Evolutionary conservation across 2,888 invertebrate species (phyloP).

Genomic region (Mallateleia sp.): DNA sequence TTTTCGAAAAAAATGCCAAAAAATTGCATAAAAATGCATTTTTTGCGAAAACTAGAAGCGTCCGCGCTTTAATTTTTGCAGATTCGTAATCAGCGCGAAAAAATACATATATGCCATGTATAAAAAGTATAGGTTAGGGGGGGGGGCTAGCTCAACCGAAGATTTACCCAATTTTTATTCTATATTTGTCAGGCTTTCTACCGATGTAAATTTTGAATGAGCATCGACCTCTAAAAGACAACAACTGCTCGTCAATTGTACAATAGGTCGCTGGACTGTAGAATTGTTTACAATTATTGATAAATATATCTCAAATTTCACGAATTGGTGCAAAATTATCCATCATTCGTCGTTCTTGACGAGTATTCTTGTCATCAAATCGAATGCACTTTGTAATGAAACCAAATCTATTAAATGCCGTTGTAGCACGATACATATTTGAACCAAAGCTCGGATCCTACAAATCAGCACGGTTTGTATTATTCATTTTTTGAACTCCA

Average conservation of each 20-base stretch:
- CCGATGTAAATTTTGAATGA: slow-evolving; percentile 15
- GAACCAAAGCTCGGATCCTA: slow-evolving; percentile 4
- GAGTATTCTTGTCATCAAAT: slow-evolving; percentile 48
- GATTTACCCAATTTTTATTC: slow-evolving; percentile 48
- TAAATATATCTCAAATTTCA: slow-evolving; percentile 53
- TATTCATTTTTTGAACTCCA: slow-evolving; percentile 12
- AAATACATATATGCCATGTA: too few species aligned
- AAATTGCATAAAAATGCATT: too few species aligned
- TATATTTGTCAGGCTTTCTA: slow-evolving; percentile 35
- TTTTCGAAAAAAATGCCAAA: too few species aligned
- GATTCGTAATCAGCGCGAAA: too few species aligned
- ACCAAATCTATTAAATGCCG: slow-evolving; percentile 20
- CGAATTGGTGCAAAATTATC: slow-evolving; percentile 58
- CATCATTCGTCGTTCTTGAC: slow-evolving; percentile 5
- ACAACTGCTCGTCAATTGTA: slow-evolving; percentile 48
- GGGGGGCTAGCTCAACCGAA: too few species aligned
- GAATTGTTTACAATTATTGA: slow-evolving; percentile 41
- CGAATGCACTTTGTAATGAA: slow-evolving; percentile 37
- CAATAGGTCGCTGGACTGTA: slow-evolving; percentile 37
- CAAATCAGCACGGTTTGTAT: neutral
- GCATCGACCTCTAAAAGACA: slow-evolving; percentile 43
- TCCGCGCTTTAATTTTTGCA: too few species aligned
- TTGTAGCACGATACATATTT: slow-evolving; percentile 31
- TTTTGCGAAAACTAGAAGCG: too few species aligned
- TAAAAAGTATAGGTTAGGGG: too few species aligned